Conservation (phyloP, 2,797 vertebrate genomes). For the Yasuhikotakia modesta region DNA sequence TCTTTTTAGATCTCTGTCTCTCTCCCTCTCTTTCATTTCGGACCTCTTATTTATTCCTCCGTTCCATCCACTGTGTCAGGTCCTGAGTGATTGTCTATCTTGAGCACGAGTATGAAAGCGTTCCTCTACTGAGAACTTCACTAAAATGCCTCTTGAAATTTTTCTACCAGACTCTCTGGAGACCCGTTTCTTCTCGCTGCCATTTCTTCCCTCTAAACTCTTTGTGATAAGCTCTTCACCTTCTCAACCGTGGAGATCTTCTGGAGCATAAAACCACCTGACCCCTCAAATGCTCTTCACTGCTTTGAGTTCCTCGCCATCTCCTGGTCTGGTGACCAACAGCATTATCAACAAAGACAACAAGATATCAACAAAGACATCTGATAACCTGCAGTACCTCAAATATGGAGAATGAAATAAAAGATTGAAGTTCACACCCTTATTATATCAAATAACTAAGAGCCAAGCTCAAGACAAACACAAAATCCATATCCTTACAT, state of each 20-base stretch:
- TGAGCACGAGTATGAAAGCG: constrained; percentile 7
- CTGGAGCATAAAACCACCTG: constrained; percentile 13
- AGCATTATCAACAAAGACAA: not conserved
- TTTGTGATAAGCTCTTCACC: constrained; percentile 33
- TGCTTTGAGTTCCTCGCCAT: not conserved
- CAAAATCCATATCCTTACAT: too few relatives aligned
- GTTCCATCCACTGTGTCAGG: constrained; percentile 15
- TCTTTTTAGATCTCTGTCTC: constrained; percentile 41
- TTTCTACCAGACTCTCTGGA: constrained; percentile 17
- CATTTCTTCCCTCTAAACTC: constrained; percentile 12
- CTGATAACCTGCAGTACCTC: not conserved
- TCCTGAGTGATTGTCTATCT: constrained; percentile 17
- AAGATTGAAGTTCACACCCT: not conserved
- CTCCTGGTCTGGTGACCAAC: not conserved
- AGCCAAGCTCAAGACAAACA: too few relatives aligned
- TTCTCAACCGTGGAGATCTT: constrained; percentile 25
- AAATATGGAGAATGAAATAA: too few relatives aligned
- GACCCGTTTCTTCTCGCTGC: constrained; percentile 1
- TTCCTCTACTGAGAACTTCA: not conserved
- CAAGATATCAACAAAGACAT: not conserved
- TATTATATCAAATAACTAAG: not conserved
- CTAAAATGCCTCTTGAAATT: constrained; percentile 30
- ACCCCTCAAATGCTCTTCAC: not conserved
- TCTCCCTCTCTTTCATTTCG: constrained; percentile 5
- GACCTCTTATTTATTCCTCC: constrained; percentile 13